Evolutionary conservation across 2,797 vertebrate genomes (phyloP).

Genomic region (Takifugu rubripes): DNA sequence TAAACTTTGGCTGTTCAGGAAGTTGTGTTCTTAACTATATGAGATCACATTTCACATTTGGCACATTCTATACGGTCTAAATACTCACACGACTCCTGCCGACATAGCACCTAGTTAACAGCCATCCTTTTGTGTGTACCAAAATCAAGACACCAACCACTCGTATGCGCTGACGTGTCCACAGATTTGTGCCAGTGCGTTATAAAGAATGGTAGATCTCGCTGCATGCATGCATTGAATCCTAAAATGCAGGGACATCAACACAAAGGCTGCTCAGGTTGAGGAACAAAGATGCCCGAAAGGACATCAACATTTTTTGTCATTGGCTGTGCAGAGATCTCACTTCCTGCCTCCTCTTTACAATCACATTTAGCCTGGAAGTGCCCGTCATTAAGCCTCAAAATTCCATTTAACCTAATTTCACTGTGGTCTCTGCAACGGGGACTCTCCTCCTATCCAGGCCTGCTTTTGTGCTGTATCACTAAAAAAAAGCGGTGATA

Average conservation of each 20-base stretch:
- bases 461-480: slow-evolving; percentile 6
- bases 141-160: too few relatives aligned
- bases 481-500: slow-evolving; percentile 20
- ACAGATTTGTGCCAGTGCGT: too few relatives aligned
- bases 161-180: too few relatives aligned
- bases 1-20: too few relatives aligned
- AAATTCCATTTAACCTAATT: slow-evolving; percentile 27
- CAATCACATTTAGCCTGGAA: slow-evolving; percentile 15
- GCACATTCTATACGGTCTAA: too few relatives aligned
- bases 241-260: slow-evolving; percentile 5
- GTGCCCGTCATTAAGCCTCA: slow-evolving; percentile 6
- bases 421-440: neutral
- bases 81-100: too few relatives aligned
- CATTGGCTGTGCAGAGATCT: neutral
- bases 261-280: neutral
- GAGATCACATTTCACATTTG: too few relatives aligned
- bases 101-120: too few relatives aligned
- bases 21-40: too few relatives aligned
- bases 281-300: neutral
- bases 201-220: too few relatives aligned
- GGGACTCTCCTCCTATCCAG: slow-evolving; percentile 1
- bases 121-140: too few relatives aligned
- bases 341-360: slow-evolving; percentile 5
- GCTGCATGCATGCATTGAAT: too few relatives aligned
- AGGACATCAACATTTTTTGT: neutral